phyloP scores from a whole-genome alignment of 2,113 vertebrate genomes.

The Proterorhinus semilunaris region DNA sequence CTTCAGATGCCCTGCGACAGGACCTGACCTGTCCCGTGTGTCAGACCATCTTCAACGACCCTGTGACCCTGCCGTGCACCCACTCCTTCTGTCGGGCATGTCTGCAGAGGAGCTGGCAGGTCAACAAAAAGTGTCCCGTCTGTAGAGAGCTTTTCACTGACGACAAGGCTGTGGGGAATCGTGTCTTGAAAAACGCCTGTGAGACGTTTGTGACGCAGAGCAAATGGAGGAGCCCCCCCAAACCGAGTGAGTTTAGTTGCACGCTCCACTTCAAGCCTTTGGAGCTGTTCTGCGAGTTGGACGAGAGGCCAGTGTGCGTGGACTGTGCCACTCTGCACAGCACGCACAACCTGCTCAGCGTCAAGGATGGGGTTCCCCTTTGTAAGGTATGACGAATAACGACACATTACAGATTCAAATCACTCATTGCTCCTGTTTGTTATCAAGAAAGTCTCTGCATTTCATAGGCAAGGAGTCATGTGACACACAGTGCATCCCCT shows the following conservation, averaged over 20 bases:
- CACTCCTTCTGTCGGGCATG: slow-evolving; percentile 74
- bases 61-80: slow-evolving; percentile 65
- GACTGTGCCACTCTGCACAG: slow-evolving; percentile 65
- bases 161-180: slow-evolving; percentile 54
- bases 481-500: no score
- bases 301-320: slow-evolving; percentile 72
- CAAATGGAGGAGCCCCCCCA: not conserved
- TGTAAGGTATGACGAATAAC: slow-evolving; percentile 60
- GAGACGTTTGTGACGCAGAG: slow-evolving; percentile 55
- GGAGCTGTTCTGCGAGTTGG: slow-evolving; percentile 74
- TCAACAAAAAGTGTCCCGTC: slow-evolving; percentile 51
- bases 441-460: no score
- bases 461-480: no score
- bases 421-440: not conserved
- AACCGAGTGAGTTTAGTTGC: slow-evolving; percentile 33
- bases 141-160: slow-evolving; percentile 46
- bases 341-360: slow-evolving; percentile 44
- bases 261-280: slow-evolving; percentile 66
- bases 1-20: slow-evolving; percentile 38
- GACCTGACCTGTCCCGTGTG: slow-evolving; percentile 76
- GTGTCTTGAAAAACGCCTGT: slow-evolving; percentile 55
- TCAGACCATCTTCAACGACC: slow-evolving; percentile 57
- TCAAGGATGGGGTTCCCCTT: slow-evolving; percentile 30
- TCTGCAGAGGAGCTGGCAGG: slow-evolving; percentile 21
- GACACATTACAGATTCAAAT: not conserved